Evolutionary conservation across 2,113 vertebrate species (phyloP).

Genomic region (Hydropotes inermis): DNA sequence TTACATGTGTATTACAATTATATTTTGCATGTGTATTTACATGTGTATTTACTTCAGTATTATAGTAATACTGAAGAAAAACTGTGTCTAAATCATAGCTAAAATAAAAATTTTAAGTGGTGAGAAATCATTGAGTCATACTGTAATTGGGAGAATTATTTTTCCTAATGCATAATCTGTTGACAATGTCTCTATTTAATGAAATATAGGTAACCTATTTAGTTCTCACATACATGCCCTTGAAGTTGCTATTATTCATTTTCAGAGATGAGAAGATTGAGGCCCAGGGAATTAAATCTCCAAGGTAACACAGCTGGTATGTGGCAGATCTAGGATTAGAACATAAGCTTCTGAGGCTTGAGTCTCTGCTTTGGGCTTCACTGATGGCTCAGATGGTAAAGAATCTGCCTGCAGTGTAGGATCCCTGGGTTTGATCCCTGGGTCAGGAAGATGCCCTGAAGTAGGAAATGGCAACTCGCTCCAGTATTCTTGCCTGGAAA

Average conservation of each 20-base stretch:
- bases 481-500: neutral
- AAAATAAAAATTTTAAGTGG: slow-evolving; percentile 41
- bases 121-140: neutral
- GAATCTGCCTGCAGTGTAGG: neutral
- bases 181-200: neutral
- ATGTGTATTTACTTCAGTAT: neutral
- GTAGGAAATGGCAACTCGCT: neutral
- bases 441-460: neutral
- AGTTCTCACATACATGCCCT: slow-evolving; percentile 19
- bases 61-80: neutral
- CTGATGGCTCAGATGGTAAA: neutral
- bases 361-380: neutral
- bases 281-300: neutral
- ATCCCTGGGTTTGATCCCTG: neutral
- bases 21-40: neutral
- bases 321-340: neutral
- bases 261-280: neutral
- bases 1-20: neutral
- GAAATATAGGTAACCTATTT: slow-evolving; percentile 1
- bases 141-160: slow-evolving; percentile 18
- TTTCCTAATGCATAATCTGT: neutral
- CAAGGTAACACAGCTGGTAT: neutral
- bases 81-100: neutral
- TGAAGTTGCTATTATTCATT: neutral
- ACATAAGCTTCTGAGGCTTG: neutral